Percentiles rank a stretch among this genome's conserved stretches.
Evolutionary conservation across 1,140 invertebrate species (phyloP).

Genomic region (Bursaphelenchus mucronatus): DNA sequence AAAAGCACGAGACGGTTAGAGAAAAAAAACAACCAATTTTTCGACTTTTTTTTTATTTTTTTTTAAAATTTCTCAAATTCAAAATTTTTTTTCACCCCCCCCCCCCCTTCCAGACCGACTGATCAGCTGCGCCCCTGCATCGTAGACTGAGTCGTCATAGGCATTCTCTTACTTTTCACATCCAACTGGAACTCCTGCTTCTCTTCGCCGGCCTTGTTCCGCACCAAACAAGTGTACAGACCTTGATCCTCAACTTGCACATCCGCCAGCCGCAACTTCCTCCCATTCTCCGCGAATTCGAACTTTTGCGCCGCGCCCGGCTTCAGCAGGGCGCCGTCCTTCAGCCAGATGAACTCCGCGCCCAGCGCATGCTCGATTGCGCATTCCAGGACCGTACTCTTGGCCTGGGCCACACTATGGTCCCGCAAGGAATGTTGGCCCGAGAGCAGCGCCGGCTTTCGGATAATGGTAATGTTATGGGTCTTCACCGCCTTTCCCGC

Average conservation of each 20-base stretch:
- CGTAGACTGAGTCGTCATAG: too few relatives aligned
- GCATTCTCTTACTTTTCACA: slow-evolving; percentile 34
- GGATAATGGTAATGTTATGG: slow-evolving; percentile 46
- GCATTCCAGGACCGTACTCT: slow-evolving; percentile 38
- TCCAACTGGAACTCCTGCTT: slow-evolving; percentile 56
- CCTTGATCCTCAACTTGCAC: slow-evolving; percentile 48
- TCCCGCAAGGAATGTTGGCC: slow-evolving; percentile 21
- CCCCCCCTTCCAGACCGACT: too few relatives aligned
- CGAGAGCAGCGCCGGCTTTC: slow-evolving; percentile 29
- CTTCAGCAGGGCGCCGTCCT: not conserved
- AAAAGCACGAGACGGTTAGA: too few relatives aligned
- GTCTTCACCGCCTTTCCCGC: slow-evolving; percentile 50
- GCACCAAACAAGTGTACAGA: slow-evolving; percentile 59
- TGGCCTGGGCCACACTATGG: slow-evolving; percentile 20
- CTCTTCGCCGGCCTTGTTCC: slow-evolving; percentile 61
- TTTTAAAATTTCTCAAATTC: too few relatives aligned
- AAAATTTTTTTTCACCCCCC: too few relatives aligned
- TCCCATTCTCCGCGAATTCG: slow-evolving; percentile 33
- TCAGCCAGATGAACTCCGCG: slow-evolving; percentile 15
- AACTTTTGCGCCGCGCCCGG: not conserved
- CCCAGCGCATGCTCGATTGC: slow-evolving; percentile 4
- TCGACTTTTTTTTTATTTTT: too few relatives aligned
- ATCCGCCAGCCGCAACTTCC: slow-evolving; percentile 46
- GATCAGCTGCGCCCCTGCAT: too few relatives aligned
- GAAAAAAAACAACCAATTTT: too few relatives aligned